phyloP scores from a whole-genome alignment of 1,140 invertebrate genomes.

The Polyergus mexicanus region DNA sequence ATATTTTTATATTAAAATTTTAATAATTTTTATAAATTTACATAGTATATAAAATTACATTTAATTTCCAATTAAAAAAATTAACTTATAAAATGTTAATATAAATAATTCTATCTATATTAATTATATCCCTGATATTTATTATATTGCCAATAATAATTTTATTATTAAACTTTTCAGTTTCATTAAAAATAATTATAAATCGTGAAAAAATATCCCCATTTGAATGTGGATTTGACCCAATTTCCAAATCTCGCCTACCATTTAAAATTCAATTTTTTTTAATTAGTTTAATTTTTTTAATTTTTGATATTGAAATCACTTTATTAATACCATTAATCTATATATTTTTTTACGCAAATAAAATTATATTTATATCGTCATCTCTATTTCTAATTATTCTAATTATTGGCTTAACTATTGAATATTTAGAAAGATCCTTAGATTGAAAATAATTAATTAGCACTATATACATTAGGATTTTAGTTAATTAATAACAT shows the following conservation, averaged over 20 bases:
- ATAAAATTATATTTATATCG: neutral
- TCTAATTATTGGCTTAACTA: neutral
- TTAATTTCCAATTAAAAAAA: conserved; percentile 90
- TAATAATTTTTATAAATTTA: too few species aligned
- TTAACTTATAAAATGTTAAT: conserved; percentile 84
- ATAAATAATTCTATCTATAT: conserved; percentile 82
- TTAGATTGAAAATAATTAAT: conserved; percentile 4
- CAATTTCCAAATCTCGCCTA: neutral
- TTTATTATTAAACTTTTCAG: conserved; percentile 81
- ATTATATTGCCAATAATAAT: conserved; percentile 70
- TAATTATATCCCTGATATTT: conserved; percentile 78
- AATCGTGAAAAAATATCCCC: conserved; percentile 88
- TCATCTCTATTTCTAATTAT: neutral
- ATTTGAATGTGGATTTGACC: conserved; percentile 89
- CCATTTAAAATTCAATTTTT: neutral
- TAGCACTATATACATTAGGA: neutral
- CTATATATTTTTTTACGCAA: neutral
- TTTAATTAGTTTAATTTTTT: neutral
- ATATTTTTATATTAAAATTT: conserved; percentile 22
- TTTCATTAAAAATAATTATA: conserved; percentile 83
- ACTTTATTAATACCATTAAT: neutral
- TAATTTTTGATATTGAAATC: conserved; percentile 27
- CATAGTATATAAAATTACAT: conserved; percentile 90
- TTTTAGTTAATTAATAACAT: conserved; percentile 27
- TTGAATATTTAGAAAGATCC: neutral